phyloP scores from a whole-genome alignment of 2,888 invertebrate species.

The Philereme transversata region DNA sequence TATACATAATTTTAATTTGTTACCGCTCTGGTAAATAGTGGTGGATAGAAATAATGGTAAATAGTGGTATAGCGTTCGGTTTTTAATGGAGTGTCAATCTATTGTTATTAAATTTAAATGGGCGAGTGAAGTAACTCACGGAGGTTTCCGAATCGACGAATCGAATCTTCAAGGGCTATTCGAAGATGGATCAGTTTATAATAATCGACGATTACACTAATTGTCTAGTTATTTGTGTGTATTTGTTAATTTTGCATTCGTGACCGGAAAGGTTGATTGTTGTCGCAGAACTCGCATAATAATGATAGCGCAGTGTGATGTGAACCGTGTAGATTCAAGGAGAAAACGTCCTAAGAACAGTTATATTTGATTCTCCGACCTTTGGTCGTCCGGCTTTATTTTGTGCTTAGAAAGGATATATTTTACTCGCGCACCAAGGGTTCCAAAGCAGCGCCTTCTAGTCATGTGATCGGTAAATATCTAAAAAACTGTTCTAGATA shows the following conservation, averaged over 20 bases:
- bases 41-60: too few species aligned
- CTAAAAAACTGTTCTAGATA: too few species aligned
- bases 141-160: not conserved
- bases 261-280: constrained; percentile 63
- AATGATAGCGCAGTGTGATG: constrained; percentile 22
- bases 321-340: constrained; percentile 55
- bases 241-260: constrained; percentile 49
- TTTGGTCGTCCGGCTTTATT: not conserved
- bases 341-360: constrained; percentile 12
- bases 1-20: too few species aligned
- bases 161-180: constrained; percentile 2
- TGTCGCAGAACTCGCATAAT: constrained; percentile 28
- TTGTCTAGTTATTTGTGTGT: constrained; percentile 14
- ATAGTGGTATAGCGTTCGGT: too few species aligned
- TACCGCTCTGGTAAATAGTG: too few species aligned
- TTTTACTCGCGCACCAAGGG: too few species aligned
- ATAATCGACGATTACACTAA: constrained; percentile 18
- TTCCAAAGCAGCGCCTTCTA: too few species aligned
- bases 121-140: too few species aligned
- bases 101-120: too few species aligned
- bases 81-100: too few species aligned
- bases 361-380: not conserved
- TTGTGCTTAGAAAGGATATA: too few species aligned
- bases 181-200: constrained; percentile 16
- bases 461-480: too few species aligned